Base-by-base conservation (phyloP, 2,113 vertebrate genomes). In the Aegithalos caudatus region DNA sequence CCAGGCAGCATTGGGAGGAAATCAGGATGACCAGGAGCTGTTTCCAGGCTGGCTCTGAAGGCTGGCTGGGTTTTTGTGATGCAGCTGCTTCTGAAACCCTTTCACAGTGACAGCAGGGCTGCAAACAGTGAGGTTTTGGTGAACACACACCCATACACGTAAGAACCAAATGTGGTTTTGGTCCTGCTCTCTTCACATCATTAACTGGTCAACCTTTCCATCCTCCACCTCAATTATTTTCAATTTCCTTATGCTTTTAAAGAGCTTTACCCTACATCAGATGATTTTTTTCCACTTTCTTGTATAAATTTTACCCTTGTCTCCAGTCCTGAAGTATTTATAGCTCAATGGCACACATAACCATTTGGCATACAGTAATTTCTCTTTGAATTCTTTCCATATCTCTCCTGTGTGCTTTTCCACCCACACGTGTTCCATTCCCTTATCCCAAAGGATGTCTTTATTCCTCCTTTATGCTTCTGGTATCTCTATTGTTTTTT, bases 301-400 rank as follows among this genome's bases (percentile, higher is more conserved):
- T 66, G n/a, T 94, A 54, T 86, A 81, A 97, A 61, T 95, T 88
- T 71, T 88, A 90, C 44, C 77, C 92, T 91, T 81, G 53, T 96
- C 86, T 95, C 88, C 25, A 79, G 48, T 81, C 29, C 73, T 93
- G 65, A 81, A 69, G 80, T 95, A 96, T 96, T 96, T 96, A 96
- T 95, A 93, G 95, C 90, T 95, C 65, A 76, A 76, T 93, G 92
- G 94, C 88, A 95, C 91, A 92, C 83, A 91, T 81, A 94, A 96
- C 92, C 88, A 94, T 91, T 95, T 90, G 88, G 90, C 92, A 93
- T 92, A 81, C 66, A 72, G 80, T 92, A 96, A 96, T 96, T 96
- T 94, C 82, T 96, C 90, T 94, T 92, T 95, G 90, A 96, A 95
- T 93, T 88, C 56, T 96, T 96, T 85, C 86, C 85, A 54, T 91